These are phyloP conservation scores for Zelostemma sp. DNA, from an alignment of 1,140 invertebrate genomes.

Conservation along the genomic window DNA sequence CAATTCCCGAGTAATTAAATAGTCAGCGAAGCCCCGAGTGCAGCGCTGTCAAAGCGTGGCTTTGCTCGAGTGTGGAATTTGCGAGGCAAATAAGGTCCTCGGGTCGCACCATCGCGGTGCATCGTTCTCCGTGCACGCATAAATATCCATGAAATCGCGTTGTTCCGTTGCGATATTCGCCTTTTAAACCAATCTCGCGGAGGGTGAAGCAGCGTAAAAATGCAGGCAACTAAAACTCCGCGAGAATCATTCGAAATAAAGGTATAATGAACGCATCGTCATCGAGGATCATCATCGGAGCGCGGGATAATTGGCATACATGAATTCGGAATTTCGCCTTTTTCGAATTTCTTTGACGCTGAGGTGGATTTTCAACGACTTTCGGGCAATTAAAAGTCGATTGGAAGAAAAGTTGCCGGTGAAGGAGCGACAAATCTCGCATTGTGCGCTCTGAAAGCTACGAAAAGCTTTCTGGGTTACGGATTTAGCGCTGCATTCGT, in stretches of 20 bases:
- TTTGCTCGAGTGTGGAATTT: conserved; percentile 49
- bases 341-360: no score
- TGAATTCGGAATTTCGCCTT: no score
- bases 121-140: conserved; percentile 31
- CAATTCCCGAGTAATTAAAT: conserved; percentile 63
- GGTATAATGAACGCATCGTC: no score
- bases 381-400: no score
- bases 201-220: neutral
- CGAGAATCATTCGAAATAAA: neutral
- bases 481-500: no score
- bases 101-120: conserved; percentile 34
- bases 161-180: conserved; percentile 30
- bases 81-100: conserved; percentile 59
- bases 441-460: no score
- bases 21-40: conserved; percentile 45
- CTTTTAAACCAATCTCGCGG: conserved; percentile 34
- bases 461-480: no score
- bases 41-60: conserved; percentile 30
- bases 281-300: no score
- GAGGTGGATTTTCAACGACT: no score
- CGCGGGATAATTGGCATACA: no score
- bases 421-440: no score
- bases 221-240: neutral
- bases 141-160: conserved; percentile 43
- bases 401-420: no score